Base-by-base conservation (phyloP, 2,888 invertebrate species). In the Lamellibrachia satsuma region DNA sequence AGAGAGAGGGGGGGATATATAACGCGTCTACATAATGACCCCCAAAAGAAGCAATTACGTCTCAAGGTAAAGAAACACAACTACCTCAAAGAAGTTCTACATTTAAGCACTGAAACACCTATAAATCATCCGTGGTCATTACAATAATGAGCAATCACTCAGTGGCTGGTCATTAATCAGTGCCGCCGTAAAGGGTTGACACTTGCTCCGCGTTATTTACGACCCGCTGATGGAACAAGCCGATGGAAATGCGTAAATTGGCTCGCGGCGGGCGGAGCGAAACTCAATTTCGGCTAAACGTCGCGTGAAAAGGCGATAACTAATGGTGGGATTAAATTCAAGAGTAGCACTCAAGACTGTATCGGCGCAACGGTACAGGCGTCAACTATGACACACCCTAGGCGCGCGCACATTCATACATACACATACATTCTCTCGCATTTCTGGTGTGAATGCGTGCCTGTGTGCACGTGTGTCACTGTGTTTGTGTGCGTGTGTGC, bases 331-430 rank as follows among this genome's bases (percentile, higher is more conserved):
- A 75, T 75, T 75, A 75, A 75, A 75, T 75, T n/a, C 22, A 75
- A 75, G 75, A 75, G 22, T 55, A 75, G 75, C 75, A 75, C 75
- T 75, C 75, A 75, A 75, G 75, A 75, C 75, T 75, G 75, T 75
- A 75, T 75, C 75, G 75, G 75, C 3, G 75, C 22, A 75, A 22
- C 75, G 11, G 75, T 22, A 15, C 4, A 22, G 75, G 22, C 75
- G n/a, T 11, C 22, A 75, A 75, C 75, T 75, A 22, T 22, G 22
- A 22, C 22, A 75, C 22, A 75, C 22, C 15, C 6, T 22, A 15
- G 22, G 75, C 15, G n/a, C 22, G 75, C 75, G 15, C 15, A 75
- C n/a, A 75, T 22, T 22, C 22, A 15, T 75, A 75, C 75, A 75
- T 15, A 15, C 75, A 22, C 22, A 57, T 57, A 75, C 75, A 75